Percentiles rank a stretch among this genome's conserved stretches.
Evolutionary conservation across 2,888 invertebrate genomes (phyloP).

Genomic region (Scrobipalpa costella): DNA sequence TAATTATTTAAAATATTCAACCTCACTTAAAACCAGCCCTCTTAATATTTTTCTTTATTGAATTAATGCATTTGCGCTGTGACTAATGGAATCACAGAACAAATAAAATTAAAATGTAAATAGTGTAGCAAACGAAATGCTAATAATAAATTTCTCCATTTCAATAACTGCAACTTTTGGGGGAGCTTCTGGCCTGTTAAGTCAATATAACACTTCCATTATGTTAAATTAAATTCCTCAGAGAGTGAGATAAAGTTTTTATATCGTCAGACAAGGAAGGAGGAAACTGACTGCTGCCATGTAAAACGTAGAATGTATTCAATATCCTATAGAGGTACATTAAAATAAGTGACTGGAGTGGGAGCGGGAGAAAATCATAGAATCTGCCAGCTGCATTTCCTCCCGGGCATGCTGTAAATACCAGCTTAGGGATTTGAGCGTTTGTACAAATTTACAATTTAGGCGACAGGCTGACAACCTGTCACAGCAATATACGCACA

Average conservation of each 20-base stretch:
- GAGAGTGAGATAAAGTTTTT: constrained; percentile 80
- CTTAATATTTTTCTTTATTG: constrained; percentile 58
- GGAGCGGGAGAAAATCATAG: background rate
- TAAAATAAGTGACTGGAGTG: background rate
- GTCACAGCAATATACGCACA: too few species aligned
- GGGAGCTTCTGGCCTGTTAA: constrained; percentile 80
- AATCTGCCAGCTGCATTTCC: too few species aligned
- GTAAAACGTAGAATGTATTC: background rate
- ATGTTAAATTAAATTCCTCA: constrained; percentile 80
- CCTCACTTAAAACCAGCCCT: constrained; percentile 41
- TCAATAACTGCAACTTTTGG: constrained; percentile 79
- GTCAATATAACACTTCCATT: constrained; percentile 82
- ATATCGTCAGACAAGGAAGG: constrained; percentile 68
- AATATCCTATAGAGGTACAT: background rate
- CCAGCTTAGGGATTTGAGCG: too few species aligned
- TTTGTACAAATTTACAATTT: too few species aligned
- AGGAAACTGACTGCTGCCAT: constrained; percentile 38
- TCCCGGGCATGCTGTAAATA: too few species aligned
- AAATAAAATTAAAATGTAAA: constrained; percentile 81
- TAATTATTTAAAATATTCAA: constrained; percentile 49
- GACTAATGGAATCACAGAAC: constrained; percentile 80
- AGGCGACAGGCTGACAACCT: too few species aligned
- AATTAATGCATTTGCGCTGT: constrained; percentile 68
- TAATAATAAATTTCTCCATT: constrained; percentile 82
- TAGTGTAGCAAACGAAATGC: constrained; percentile 72